A percentile compares a stretch with the other conserved stretches of the same genome.
These are phyloP conservation scores for Phlogophora meticulosa DNA, from an alignment of 2,888 invertebrate genomes.

Conservation along the genomic window DNA sequence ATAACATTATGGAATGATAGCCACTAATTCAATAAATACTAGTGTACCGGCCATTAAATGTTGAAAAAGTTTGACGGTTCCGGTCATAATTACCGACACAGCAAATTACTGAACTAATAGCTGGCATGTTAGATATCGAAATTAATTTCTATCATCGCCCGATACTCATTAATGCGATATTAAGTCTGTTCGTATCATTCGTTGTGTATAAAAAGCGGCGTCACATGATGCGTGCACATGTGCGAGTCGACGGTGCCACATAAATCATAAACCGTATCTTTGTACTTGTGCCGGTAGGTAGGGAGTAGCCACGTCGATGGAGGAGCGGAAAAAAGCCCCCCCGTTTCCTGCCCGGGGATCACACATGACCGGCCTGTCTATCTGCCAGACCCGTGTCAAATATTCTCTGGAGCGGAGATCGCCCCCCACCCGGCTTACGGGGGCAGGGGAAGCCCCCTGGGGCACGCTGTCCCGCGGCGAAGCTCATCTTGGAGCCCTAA, in stretches of 20 bases:
- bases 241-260: slow-evolving; percentile 82
- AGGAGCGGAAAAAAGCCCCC: slow-evolving; percentile 88
- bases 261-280: slow-evolving; percentile 89
- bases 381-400: slow-evolving; percentile 92
- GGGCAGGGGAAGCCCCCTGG: slow-evolving; percentile 86
- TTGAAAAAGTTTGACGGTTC: slow-evolving; percentile 62
- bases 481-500: slow-evolving; percentile 90
- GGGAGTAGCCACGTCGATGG: slow-evolving; percentile 86
- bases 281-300: slow-evolving; percentile 82
- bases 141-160: slow-evolving; percentile 74
- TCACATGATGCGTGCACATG: slow-evolving; percentile 87
- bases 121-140: slow-evolving; percentile 63
- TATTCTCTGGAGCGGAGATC: slow-evolving; percentile 91
- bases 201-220: slow-evolving; percentile 80
- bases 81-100: slow-evolving; percentile 67
- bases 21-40: slow-evolving; percentile 76
- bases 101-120: slow-evolving; percentile 71
- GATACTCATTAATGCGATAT: slow-evolving; percentile 79
- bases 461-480: slow-evolving; percentile 90
- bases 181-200: slow-evolving; percentile 80
- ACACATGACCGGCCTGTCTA: slow-evolving; percentile 91
- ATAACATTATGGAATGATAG: slow-evolving; percentile 75
- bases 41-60: slow-evolving; percentile 59
- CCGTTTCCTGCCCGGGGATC: slow-evolving; percentile 90
- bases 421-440: slow-evolving; percentile 81